Base-by-base conservation (phyloP, 2,888 invertebrate species). In the Cybosia mesomella region DNA sequence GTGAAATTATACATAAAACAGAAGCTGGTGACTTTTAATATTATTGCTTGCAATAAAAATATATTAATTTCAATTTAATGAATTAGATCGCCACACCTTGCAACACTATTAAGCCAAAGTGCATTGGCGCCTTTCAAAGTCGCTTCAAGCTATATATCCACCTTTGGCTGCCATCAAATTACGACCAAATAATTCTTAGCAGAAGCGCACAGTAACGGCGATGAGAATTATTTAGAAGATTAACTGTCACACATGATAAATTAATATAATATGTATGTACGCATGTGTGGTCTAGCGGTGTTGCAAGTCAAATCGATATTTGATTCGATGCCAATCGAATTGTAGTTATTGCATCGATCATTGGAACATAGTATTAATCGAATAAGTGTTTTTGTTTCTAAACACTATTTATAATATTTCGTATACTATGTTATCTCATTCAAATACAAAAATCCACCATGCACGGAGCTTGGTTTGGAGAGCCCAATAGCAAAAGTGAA, bases 211-310 rank as follows among this genome's bases (percentile, higher is more conserved):
- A 21, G 63, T 78, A 80, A 74, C 75, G 75, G 75, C 28, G 53
- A 62, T 64, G 55, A 60, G 67, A 77, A 75, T 80, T 80, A 81
- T 79, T 79, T 70, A 79, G 72, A 66, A 81, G 80, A 82, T 84
- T 79, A 77, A 79, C 76, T 83, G 84, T 83, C 84, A 83, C 70
- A 75, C 36, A 80, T 85, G 88, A 89, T 87, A 83, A 82, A 88
- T 87, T 82, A 79, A 80, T 81, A 80, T 79, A 75, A 75, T 75
- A 75, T 62, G 63, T 66, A 36, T 10, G 24, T 55, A 69, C 68
- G 70, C 78, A 79, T 77, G 86, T 87, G 89, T 86, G 88, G 89
- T 88, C 89, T 80, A 75, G 70, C 78, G 78, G 74, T 67, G 66
- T 62, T 71, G 68, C 65, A 67, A 76, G 69, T 80, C 75, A 82